Base-by-base conservation (phyloP, 1,140 invertebrate genomes). In the Akabosia matsudoensis region DNA sequence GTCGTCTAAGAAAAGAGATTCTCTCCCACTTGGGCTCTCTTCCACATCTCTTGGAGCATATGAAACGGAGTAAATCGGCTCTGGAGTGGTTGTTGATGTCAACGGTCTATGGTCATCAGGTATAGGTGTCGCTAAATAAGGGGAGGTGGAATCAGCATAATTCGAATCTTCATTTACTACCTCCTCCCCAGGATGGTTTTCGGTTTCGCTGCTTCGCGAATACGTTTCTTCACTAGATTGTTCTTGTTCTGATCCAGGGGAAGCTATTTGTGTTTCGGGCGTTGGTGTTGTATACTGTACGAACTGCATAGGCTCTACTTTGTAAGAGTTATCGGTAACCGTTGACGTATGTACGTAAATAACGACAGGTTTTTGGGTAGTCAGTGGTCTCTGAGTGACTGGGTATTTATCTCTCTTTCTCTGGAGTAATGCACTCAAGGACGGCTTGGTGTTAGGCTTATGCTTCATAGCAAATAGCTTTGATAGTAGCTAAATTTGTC, bases 391-490 rank as follows among this genome's bases (percentile, higher is more conserved):
- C n/a, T 28, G 24, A 30, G 61, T 67, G 4, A 30, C 31, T 28
- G 61, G 31, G 30, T 30, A 67, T 28, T 30, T 7, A 30, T 30
- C 24, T 30, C 31, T 31, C n/a, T n/a, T 67, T n/a, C 61, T 28
- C n/a, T 67, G 28, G 3, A 67, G 61, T 10, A 67, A 30, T 30
- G 13, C n/a, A 30, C 61, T 67, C 10, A 67, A 22, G 4, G 24
- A 2, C 31, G 61, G 61, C 30, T 67, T 67, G 22, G 28, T 67
- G 28, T 30, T 67, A 30, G 61, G 61, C n/a, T 67, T 67, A 22
- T 67, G 61, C n/a, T 67, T 67, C 61, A 28, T 67, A 13, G 61
- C 61, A 30, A n/a, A 67, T 67, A 30, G 61, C 61, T 31, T 31
- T 67, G 4, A 67, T 67, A 10, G 61, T 67, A 30, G 61, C 22